Percentiles rank a stretch among this genome's conserved stretches.
phyloP scores from a whole-genome alignment of 1,140 invertebrate genomes.

The Hypsibius dujardini region DNA sequence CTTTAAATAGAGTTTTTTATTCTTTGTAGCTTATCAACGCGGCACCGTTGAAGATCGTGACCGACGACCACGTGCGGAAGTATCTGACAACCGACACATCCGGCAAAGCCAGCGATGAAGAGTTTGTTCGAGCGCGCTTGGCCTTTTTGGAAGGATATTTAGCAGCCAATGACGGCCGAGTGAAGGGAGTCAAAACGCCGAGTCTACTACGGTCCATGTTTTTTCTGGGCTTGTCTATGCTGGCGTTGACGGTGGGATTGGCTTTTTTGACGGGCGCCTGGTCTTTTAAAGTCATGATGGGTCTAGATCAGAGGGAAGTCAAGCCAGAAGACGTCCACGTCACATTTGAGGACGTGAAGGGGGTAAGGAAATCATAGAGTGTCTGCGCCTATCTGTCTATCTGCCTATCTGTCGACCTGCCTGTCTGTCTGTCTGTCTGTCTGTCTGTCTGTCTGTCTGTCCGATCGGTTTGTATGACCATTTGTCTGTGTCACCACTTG shows the following conservation, averaged over 20 bases:
- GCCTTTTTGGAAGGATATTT: conserved; percentile 78
- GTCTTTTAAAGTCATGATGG: conserved; percentile 39
- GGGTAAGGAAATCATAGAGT: no score
- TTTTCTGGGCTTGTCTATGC: conserved; percentile 23
- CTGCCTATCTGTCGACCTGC: no score
- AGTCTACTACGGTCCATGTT: conserved; percentile 31
- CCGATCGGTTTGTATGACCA: no score
- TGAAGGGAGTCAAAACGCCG: conserved; percentile 26
- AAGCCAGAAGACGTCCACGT: conserved; percentile 88
- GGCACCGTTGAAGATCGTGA: conserved; percentile 9
- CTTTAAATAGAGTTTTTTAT: background rate
- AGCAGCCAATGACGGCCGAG: conserved; percentile 38
- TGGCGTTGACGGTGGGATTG: conserved; percentile 22
- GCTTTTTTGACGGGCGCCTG: conserved; percentile 45
- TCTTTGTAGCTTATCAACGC: background rate
- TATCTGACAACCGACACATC: background rate
- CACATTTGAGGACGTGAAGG: conserved; percentile 89
- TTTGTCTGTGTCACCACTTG: no score
- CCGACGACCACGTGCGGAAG: conserved; percentile 7
- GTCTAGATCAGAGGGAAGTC: conserved; percentile 45
- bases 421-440: no score
- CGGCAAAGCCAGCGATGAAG: background rate
- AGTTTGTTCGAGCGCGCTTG: conserved; percentile 23
- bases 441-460: no score
- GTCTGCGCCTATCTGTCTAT: no score